Percentiles rank a stretch among this genome's conserved stretches.
Conservation (phyloP, 1,140 invertebrate genomes). For the Pygmarrhopalites habei region DNA sequence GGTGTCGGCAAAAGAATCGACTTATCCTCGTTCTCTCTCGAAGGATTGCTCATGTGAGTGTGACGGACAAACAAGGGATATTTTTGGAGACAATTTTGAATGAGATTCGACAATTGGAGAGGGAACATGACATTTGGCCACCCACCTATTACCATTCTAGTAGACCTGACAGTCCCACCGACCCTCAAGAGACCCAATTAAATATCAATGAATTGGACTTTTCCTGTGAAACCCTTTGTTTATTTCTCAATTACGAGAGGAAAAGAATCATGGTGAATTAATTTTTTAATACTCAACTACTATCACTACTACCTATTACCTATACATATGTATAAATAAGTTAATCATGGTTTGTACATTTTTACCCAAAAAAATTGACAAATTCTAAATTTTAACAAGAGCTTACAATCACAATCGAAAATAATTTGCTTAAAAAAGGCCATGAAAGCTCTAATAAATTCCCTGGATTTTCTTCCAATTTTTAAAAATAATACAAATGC, state of each 20-base stretch:
- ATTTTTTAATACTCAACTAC: background rate
- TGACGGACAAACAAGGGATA: constrained; percentile 27
- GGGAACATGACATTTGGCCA: constrained; percentile 19
- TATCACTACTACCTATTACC: background rate
- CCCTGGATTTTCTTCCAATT: too few species aligned
- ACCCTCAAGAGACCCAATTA: too few species aligned
- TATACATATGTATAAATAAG: background rate
- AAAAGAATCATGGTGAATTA: constrained; percentile 31
- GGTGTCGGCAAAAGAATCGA: constrained; percentile 36
- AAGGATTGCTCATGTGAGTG: constrained; percentile 34
- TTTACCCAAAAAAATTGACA: background rate
- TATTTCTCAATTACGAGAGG: constrained; percentile 28
- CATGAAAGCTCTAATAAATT: too few species aligned
- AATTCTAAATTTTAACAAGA: background rate
- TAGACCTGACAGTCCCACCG: background rate
- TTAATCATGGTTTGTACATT: background rate
- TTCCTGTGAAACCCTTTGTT: constrained; percentile 25
- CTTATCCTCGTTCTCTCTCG: constrained; percentile 33
- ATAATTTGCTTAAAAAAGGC: background rate
- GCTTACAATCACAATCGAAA: background rate
- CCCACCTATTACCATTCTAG: constrained; percentile 1
- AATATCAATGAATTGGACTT: constrained; percentile 13
- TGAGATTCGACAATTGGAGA: constrained; percentile 22
- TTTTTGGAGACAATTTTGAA: constrained; percentile 33
- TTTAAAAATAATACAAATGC: too few species aligned